Conservation (phyloP, 2,113 vertebrate genomes). For the Xyrauchen texanus region DNA sequence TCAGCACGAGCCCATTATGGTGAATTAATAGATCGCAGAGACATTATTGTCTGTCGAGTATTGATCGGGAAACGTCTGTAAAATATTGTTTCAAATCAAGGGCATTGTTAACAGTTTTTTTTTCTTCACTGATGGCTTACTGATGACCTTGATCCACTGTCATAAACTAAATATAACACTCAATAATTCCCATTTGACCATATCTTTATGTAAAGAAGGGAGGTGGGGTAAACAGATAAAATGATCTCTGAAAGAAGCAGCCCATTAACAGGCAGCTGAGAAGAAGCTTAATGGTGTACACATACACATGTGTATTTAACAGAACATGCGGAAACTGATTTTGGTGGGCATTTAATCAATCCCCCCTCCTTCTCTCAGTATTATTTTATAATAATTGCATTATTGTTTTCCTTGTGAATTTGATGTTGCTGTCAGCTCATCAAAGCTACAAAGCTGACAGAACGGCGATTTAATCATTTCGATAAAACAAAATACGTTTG, state of each 20-base stretch:
- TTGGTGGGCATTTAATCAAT: neutral
- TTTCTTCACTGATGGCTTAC: slow-evolving; percentile 55
- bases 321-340: too few species aligned
- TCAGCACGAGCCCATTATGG: slow-evolving; percentile 86
- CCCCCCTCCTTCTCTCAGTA: neutral
- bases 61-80: slow-evolving; percentile 88
- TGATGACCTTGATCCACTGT: slow-evolving; percentile 86
- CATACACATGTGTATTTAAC: neutral
- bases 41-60: slow-evolving; percentile 86
- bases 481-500: slow-evolving; percentile 12
- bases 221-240: slow-evolving; percentile 66
- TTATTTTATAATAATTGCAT: neutral
- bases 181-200: slow-evolving; percentile 71
- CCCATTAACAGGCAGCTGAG: neutral
- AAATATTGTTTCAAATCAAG: slow-evolving; percentile 88
- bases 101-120: slow-evolving; percentile 78
- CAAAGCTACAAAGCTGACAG: slow-evolving; percentile 3
- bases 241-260: slow-evolving; percentile 20
- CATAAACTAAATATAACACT: slow-evolving; percentile 78
- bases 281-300: neutral
- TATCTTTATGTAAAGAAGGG: slow-evolving; percentile 72
- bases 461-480: slow-evolving; percentile 21
- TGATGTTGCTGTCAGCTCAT: neutral
- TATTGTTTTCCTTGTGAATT: slow-evolving; percentile 1
- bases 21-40: slow-evolving; percentile 89